Conservation (phyloP, 2,797 vertebrate species). For the Danio kyathit region DNA sequence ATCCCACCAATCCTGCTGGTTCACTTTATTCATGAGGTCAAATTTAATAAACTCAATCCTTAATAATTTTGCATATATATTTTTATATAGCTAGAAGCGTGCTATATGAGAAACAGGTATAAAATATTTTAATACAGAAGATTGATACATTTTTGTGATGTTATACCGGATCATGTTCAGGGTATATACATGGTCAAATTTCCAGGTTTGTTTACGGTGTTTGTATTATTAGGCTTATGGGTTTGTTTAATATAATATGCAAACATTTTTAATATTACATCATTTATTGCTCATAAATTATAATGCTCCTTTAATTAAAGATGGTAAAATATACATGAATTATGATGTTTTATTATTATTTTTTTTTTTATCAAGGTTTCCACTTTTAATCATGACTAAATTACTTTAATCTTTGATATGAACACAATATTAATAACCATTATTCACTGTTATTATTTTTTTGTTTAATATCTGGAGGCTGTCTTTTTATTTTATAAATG, state of each 20-base stretch:
- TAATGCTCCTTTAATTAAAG: slow-evolving; percentile 65
- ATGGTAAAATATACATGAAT: background rate
- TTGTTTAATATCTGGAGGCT: background rate
- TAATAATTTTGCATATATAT: slow-evolving; percentile 17
- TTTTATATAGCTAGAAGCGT: background rate
- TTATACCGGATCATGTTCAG: slow-evolving; percentile 3
- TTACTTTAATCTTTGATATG: background rate
- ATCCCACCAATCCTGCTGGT: background rate
- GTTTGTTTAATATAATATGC: background rate
- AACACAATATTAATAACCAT: no score
- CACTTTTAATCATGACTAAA: background rate
- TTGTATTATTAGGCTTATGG: slow-evolving; percentile 1
- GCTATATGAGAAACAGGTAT: background rate
- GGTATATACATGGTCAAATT: slow-evolving; percentile 16
- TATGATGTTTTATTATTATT: background rate
- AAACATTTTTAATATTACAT: slow-evolving; percentile 32
- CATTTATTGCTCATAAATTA: slow-evolving; percentile 75
- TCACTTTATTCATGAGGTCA: slow-evolving; percentile 19
- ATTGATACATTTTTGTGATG: background rate
- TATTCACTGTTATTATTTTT: no score
- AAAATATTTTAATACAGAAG: slow-evolving; percentile 7
- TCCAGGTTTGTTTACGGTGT: slow-evolving; percentile 49
- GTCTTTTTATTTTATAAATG: background rate
- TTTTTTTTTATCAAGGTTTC: background rate
- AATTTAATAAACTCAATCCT: background rate